Base-by-base conservation (phyloP, 1,140 invertebrate genomes). In the Zaprionus tsacasi region DNA sequence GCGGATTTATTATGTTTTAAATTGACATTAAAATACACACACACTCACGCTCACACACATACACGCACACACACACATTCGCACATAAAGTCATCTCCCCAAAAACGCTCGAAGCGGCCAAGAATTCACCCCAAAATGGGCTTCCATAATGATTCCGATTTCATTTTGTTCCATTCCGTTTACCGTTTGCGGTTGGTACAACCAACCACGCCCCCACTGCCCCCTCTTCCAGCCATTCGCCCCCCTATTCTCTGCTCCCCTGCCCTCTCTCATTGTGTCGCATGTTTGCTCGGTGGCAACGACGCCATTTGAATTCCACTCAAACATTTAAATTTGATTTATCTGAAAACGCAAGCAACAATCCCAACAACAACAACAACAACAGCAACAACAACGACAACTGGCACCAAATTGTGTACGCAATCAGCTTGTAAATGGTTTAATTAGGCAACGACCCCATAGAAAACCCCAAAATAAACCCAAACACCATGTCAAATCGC, bases 271-370 rank as follows among this genome's bases (percentile, higher is more conserved):
- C 27, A 12, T 30, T 25, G n/a, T 33, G 52, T 33, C 52, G 64
- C 52, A 65, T 65, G 30, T 40, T 65, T 36, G 56, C 15, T 61
- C 45, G 40, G 40, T 48, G 64, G 38, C 48, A 73, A 57, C 66
- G 59, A 66, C 60, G 60, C 60, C 60, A 69, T 83, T 82, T 82
- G 80, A 82, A 78, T 67, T 66, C 45, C 80, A 79, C 80, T 82
- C 72, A 66, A 83, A 79, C 77, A 82, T 82, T 82, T 79, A 82
- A 82, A 82, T 83, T 79, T 79, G 76, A 83, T 82, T 82, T 76
- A 83, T 76, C 67, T 52, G 55, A 36, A 74, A 68, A 61, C 56
- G 30, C 40, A 36, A 64, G 43, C 67, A 70, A 52, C 55, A 60
- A 60, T 25, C 25, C 58, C 56, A 58, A 36, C 56, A 68, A 33